Percentiles rank a stretch among this genome's conserved stretches.
These are phyloP conservation scores for Acyrthosiphon pisum DNA, from an alignment of 1,140 invertebrate species.

Conservation along the genomic window DNA sequence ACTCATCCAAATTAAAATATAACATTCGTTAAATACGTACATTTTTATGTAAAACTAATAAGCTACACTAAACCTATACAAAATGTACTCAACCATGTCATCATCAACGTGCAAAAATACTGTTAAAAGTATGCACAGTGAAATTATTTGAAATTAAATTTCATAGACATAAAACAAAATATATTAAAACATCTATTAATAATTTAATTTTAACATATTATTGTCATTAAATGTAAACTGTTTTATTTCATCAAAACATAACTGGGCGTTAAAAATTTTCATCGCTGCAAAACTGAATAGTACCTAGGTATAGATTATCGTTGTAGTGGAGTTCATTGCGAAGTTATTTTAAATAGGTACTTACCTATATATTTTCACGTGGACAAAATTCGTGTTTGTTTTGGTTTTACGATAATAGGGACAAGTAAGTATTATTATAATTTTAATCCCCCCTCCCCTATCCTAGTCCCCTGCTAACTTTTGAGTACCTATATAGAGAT, in stretches of 20 bases:
- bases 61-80: not conserved
- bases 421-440: not conserved
- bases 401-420: not conserved
- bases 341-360: too few relatives aligned
- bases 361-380: too few relatives aligned
- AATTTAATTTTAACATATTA: not conserved
- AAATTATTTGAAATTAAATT: not conserved
- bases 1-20: not conserved
- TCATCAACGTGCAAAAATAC: not conserved
- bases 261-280: too few relatives aligned
- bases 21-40: not conserved
- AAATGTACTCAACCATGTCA: not conserved
- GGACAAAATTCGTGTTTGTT: not conserved
- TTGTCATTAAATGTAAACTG: not conserved
- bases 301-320: too few relatives aligned
- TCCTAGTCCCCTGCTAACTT: too few relatives aligned
- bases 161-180: not conserved
- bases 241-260: not conserved
- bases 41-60: not conserved
- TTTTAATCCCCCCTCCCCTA: not conserved
- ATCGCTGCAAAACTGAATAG: too few relatives aligned
- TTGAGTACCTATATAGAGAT: too few relatives aligned
- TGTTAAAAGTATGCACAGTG: not conserved
- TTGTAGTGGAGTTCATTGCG: too few relatives aligned
- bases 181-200: not conserved